Conservation (phyloP, 1,140 invertebrate species). For the Danaus melanippus region DNA sequence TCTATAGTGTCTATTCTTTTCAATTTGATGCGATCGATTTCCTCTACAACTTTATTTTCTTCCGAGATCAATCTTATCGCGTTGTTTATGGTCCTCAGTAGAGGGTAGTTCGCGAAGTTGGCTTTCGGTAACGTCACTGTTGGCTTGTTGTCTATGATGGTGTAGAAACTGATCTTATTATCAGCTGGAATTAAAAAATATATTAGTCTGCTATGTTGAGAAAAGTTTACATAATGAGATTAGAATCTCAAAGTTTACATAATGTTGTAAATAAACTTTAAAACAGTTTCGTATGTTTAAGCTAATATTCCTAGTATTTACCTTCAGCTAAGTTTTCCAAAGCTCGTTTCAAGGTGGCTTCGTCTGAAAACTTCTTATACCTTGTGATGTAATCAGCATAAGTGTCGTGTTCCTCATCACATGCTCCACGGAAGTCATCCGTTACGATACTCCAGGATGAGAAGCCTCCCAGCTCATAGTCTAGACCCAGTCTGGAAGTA, state of each 20-base stretch:
- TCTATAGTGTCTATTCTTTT: slow-evolving; percentile 6
- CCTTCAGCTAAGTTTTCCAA: slow-evolving; percentile 9
- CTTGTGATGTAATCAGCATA: slow-evolving; percentile 11
- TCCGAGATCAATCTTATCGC: slow-evolving; percentile 9
- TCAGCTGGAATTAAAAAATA: slow-evolving; percentile 5
- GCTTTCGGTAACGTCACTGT: slow-evolving; percentile 6
- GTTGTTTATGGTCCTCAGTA: slow-evolving; percentile 10
- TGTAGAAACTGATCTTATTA: slow-evolving; percentile 6
- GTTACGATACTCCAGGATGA: slow-evolving; percentile 13
- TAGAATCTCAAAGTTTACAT: background rate
- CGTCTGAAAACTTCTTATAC: slow-evolving; percentile 8
- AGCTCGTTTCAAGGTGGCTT: slow-evolving; percentile 3
- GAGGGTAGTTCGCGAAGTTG: slow-evolving; percentile 12
- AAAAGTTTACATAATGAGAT: no score
- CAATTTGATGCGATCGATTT: slow-evolving; percentile 8
- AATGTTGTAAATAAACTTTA: background rate
- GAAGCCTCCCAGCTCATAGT: slow-evolving; percentile 15
- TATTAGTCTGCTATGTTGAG: no score
- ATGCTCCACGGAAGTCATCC: slow-evolving; percentile 18
- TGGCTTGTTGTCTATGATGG: slow-evolving; percentile 1
- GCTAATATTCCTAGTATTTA: slow-evolving; percentile 6
- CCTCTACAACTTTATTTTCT: slow-evolving; percentile 8
- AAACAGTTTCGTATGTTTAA: background rate
- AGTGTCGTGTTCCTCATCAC: slow-evolving; percentile 12
- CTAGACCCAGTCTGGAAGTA: slow-evolving; percentile 12